Conservation (phyloP, 2,113 vertebrate genomes). For the Calonectris borealis region DNA sequence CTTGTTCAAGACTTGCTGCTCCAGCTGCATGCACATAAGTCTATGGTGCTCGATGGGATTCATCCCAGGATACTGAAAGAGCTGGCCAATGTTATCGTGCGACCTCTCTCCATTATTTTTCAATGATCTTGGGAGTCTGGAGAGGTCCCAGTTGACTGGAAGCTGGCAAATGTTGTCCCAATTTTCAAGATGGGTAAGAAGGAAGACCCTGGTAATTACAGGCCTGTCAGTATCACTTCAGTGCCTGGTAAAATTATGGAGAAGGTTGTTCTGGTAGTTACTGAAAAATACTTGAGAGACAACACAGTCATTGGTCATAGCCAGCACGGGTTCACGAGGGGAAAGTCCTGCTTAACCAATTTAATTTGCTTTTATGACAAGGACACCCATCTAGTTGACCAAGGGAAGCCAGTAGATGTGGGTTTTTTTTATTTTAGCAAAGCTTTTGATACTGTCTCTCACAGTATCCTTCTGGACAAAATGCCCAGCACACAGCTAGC, state of each 20-base stretch:
- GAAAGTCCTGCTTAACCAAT: neutral
- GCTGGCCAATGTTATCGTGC: neutral
- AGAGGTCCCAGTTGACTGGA: neutral
- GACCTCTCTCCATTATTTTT: neutral
- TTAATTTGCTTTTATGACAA: neutral
- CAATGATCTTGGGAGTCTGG: neutral
- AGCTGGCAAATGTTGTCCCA: neutral
- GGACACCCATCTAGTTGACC: neutral
- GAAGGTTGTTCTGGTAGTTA: neutral
- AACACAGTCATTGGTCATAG: neutral
- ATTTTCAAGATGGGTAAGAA: neutral
- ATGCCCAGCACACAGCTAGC: neutral
- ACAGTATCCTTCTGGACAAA: neutral
- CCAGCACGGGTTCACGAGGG: accelerated
- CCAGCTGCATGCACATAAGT: neutral
- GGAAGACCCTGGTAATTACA: neutral
- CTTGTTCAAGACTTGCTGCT: neutral
- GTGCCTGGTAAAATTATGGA: neutral
- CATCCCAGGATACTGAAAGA: neutral
- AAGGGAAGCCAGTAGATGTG: neutral
- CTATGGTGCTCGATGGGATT: neutral
- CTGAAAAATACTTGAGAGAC: neutral
- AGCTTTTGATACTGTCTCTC: neutral
- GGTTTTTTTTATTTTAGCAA: neutral
- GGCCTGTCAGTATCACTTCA: neutral